Percentiles rank a stretch among this genome's conserved stretches.
Evolutionary conservation across 2,113 vertebrate genomes (phyloP).

Genomic region (Xiphorhynchus elegans): DNA sequence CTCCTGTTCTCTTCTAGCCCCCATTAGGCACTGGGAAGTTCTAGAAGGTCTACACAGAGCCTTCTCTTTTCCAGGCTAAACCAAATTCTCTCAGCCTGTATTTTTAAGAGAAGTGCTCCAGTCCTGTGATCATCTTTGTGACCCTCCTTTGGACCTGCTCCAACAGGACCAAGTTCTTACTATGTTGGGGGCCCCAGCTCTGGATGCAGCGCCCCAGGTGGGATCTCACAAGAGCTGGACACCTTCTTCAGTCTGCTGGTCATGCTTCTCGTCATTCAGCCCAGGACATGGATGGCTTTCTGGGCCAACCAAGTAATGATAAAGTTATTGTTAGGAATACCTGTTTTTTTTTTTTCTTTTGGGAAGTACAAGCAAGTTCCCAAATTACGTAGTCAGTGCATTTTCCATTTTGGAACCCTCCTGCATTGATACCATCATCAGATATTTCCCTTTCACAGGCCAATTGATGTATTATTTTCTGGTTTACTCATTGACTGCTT

Average conservation of each 20-base stretch:
- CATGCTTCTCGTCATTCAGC: rapidly evolving
- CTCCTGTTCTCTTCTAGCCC: background rate
- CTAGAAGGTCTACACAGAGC: background rate
- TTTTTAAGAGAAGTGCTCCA: background rate
- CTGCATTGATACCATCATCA: background rate
- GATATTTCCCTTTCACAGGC: constrained; percentile 46
- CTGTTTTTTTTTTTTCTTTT: background rate
- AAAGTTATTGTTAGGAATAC: background rate
- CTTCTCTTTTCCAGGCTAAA: background rate
- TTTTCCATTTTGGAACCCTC: background rate
- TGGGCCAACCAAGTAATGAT: background rate
- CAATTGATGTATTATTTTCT: constrained; percentile 40
- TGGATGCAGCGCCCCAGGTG: background rate
- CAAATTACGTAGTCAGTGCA: background rate
- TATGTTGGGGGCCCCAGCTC: background rate
- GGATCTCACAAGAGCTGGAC: background rate
- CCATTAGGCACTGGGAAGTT: background rate
- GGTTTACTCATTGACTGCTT: constrained; percentile 52
- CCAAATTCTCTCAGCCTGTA: background rate
- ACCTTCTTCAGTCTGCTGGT: background rate
- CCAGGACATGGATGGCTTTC: background rate
- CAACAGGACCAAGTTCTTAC: no score
- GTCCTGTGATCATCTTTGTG: background rate
- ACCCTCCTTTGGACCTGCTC: background rate
- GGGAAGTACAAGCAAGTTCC: background rate